phyloP scores from a whole-genome alignment of 2,113 vertebrate genomes.

The Patagioenas fasciata region DNA sequence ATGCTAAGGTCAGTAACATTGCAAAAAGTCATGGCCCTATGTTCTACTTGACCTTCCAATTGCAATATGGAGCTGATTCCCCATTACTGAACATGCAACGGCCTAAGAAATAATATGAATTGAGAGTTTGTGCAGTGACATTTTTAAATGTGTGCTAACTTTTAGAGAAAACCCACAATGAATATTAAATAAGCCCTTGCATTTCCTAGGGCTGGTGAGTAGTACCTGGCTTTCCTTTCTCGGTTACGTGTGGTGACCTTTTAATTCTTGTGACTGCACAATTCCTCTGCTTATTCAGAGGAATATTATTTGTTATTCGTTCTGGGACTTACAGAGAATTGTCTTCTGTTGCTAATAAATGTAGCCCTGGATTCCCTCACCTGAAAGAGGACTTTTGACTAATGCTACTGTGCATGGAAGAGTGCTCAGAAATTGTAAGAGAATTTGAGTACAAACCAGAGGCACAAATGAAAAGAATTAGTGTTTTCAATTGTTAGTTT shows the following conservation, averaged over 20 bases:
- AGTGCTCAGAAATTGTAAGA: not conserved
- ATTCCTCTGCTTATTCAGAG: not conserved
- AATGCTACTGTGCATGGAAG: not conserved
- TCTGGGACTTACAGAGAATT: not conserved
- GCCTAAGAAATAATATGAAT: not conserved
- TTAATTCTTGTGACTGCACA: not conserved
- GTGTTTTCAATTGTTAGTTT: not conserved
- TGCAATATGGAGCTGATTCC: not conserved
- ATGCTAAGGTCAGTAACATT: not conserved
- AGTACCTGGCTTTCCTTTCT: not conserved
- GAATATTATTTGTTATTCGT: not conserved
- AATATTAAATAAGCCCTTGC: slow-evolving; percentile 16
- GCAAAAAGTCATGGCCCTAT: not conserved
- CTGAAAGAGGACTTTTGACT: slow-evolving; percentile 1
- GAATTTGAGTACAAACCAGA: not conserved
- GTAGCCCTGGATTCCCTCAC: not conserved
- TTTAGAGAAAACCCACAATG: slow-evolving; percentile 8
- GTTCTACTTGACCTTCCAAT: not conserved
- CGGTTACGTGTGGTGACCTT: not conserved
- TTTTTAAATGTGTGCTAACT: slow-evolving; percentile 37
- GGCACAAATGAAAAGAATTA: not conserved
- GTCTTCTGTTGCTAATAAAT: not conserved
- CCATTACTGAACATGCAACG: not conserved
- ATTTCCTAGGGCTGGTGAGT: not conserved
- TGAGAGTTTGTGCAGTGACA: slow-evolving; percentile 29